A percentile compares a stretch with the other conserved stretches of the same genome.
These are phyloP conservation scores for Itoplectis maculator DNA, from an alignment of 2,888 invertebrate species.

Conservation along the genomic window DNA sequence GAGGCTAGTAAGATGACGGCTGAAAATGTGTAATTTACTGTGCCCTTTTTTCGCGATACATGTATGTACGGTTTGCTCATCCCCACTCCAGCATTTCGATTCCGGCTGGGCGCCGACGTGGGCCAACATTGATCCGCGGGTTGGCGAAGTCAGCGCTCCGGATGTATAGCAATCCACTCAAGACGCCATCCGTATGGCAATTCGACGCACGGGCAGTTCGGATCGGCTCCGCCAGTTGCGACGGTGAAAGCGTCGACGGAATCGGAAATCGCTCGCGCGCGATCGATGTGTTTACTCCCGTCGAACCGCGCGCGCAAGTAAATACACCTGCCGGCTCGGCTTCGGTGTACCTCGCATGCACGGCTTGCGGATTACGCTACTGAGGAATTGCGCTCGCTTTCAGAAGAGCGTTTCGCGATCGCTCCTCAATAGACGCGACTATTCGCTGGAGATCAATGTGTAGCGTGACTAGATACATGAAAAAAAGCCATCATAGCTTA, in stretches of 20 bases:
- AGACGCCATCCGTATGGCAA: conserved; percentile 33
- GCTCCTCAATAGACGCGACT: conserved; percentile 15
- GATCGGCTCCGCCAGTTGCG: conserved; percentile 22
- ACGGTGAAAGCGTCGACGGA: conserved; percentile 6
- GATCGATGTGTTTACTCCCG: conserved; percentile 38
- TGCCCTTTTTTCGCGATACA: not conserved
- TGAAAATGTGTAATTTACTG: not conserved
- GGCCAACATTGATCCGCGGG: conserved; percentile 25
- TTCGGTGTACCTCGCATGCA: conserved; percentile 4
- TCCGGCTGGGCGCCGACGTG: not conserved
- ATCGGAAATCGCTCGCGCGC: conserved; percentile 22
- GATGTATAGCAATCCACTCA: conserved; percentile 50
- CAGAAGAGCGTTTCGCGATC: not conserved
- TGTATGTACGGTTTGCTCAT: too few species aligned
- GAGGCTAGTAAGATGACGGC: not conserved
- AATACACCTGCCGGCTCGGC: conserved; percentile 30
- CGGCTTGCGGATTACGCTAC: conserved; percentile 11
- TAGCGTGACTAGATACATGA: not conserved
- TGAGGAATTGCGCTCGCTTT: conserved; percentile 5
- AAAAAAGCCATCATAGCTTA: not conserved
- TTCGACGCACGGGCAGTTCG: conserved; percentile 43
- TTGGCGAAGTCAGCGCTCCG: conserved; percentile 3
- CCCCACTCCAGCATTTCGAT: not conserved
- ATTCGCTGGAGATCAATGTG: conserved; percentile 4
- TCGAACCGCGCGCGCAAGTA: conserved; percentile 21